Evolutionary conservation across 1,140 invertebrate species (phyloP).

Genomic region (Apocrypta bakeri): DNA sequence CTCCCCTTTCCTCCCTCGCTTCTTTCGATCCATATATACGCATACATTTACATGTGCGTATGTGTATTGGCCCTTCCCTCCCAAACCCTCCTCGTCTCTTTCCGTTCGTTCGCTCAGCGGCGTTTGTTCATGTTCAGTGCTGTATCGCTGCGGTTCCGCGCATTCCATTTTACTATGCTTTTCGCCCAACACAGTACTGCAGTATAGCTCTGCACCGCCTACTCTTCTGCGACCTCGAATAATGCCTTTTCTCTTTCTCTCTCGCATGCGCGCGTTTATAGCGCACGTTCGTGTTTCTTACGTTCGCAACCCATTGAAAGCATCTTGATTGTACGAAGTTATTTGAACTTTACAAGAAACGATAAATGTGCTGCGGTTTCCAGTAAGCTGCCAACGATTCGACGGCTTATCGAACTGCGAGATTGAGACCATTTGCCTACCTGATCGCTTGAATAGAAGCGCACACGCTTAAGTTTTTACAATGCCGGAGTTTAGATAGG

Average conservation of each 20-base stretch:
- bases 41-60: neutral
- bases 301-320: neutral
- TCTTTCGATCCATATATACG: neutral
- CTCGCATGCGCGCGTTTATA: no score
- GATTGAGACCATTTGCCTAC: neutral
- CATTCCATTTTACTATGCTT: constrained; percentile 58
- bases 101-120: constrained; percentile 52
- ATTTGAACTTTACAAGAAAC: neutral
- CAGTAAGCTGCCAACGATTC: neutral
- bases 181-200: neutral
- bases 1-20: neutral
- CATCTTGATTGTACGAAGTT: neutral
- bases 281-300: no score
- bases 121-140: constrained; percentile 59
- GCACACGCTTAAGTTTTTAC: neutral
- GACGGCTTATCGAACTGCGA: neutral
- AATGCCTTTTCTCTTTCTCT: constrained; percentile 1
- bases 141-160: constrained; percentile 48
- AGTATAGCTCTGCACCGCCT: neutral
- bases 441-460: neutral
- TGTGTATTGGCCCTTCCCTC: constrained; percentile 5
- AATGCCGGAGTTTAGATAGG: neutral
- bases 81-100: neutral
- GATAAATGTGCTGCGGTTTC: neutral
- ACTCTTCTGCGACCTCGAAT: neutral